Evolutionary conservation across 2,113 vertebrate genomes (phyloP), one percentile per base, ranked within the genome.

Genomic region (Tricholaema leucomelas): DNA sequence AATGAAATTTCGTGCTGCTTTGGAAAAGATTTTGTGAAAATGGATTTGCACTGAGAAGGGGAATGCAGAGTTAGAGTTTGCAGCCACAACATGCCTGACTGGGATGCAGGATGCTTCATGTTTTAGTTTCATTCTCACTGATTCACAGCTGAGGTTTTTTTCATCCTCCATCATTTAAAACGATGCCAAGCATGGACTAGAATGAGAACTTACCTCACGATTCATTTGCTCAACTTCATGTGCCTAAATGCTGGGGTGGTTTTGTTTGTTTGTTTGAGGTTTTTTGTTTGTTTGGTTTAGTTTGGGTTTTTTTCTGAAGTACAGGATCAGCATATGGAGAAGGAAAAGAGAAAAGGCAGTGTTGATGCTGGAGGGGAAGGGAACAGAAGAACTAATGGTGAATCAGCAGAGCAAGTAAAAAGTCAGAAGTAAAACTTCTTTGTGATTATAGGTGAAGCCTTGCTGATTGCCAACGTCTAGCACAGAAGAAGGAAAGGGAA

Each of bases 351-450:
- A 28, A 38, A 38, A 54, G 19, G 16, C 13, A 10, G 8, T 33
- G 38, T 40, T 31, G 56, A 20, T 28, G n/a, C 1, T 0, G 8
- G 10, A 12, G 10, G 9, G 8, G 2, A 5, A 6, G 55, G 15
- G 20, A 72, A 36, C 13, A 77, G 15, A 13, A 83, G 76, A 81
- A 38, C 27, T 19, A 66, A 6, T 3, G 10, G 12, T 85, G 64
- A 75, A 48, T 70, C 50, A 67, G 25, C 4, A 21, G 12, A 73
- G 60, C 6, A 61, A 24, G 15, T 55, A 65, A 84, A 60, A 83
- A 38, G 7, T 48, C 16, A 80, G 27, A 42, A 89, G 15, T 24
- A 50, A 65, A 72, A 17, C 10, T 85, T 72, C 31, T 59, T 54
- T 71, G 40, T 64, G 44, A 16, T 15, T 18, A 28, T 27, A 9